Evolutionary conservation across 2,888 invertebrate species (phyloP).

Genomic region (Agriotes lineatus): DNA sequence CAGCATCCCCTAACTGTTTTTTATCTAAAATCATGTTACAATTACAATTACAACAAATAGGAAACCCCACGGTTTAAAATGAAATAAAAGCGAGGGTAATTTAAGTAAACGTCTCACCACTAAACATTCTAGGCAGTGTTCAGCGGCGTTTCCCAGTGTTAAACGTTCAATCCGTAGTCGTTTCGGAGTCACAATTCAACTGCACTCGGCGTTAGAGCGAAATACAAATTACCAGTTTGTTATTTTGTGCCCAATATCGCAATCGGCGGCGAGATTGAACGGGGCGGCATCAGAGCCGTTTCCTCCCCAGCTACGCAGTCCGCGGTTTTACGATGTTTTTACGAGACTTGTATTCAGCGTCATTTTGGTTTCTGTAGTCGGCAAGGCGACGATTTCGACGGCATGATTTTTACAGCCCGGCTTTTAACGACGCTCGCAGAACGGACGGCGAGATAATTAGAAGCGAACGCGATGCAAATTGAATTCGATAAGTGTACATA

Average conservation of each 20-base stretch:
- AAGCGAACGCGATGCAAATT: not conserved
- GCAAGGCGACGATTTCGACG: constrained; percentile 23
- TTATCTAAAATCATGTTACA: no score
- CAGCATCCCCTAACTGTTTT: no score
- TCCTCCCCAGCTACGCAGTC: constrained; percentile 19
- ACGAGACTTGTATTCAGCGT: constrained; percentile 29
- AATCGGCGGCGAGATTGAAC: constrained; percentile 19
- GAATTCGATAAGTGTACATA: constrained; percentile 10
- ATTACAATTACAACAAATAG: no score
- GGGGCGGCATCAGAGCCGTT: constrained; percentile 14
- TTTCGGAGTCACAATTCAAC: constrained; percentile 9
- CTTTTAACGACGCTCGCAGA: no score
- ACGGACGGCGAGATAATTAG: not conserved
- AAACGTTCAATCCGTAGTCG: no score
- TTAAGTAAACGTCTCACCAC: no score
- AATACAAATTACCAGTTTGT: constrained; percentile 30
- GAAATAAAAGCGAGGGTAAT: no score
- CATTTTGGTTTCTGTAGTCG: constrained; percentile 29
- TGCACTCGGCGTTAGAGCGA: constrained; percentile 2
- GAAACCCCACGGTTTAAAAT: no score
- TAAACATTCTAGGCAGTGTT: no score
- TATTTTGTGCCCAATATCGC: constrained; percentile 27
- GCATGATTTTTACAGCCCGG: constrained; percentile 25
- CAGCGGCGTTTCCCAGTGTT: no score
- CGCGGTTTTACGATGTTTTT: constrained; percentile 28